Evolutionary conservation across 64 coral and sea anemone genomes (phyloP).

Genomic region (Actinia tenebrosa): DNA sequence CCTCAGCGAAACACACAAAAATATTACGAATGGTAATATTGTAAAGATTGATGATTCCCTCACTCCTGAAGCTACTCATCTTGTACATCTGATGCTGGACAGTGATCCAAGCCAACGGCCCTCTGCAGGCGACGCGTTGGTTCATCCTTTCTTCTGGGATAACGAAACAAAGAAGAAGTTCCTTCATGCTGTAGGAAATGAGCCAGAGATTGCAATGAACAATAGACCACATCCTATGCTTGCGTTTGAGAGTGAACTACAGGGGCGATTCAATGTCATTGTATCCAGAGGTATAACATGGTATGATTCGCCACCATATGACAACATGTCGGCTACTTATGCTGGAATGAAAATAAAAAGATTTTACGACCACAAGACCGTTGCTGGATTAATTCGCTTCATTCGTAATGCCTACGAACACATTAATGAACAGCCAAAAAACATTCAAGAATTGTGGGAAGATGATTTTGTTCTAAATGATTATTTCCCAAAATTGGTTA

Average conservation of each 20-base stretch:
- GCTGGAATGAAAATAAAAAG: neutral
- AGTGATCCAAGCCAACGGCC: neutral
- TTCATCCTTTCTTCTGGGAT: conserved; percentile 25
- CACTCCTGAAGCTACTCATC: conserved; percentile 9
- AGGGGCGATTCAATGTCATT: neutral
- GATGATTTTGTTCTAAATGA: neutral
- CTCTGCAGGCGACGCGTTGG: neutral
- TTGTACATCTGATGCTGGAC: conserved; percentile 2
- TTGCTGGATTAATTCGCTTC: neutral
- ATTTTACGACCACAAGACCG: neutral
- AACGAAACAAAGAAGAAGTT: conserved; percentile 20
- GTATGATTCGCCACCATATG: neutral
- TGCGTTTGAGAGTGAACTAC: neutral
- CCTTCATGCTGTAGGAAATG: conserved; percentile 13
- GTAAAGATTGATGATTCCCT: neutral
- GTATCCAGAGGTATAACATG: neutral
- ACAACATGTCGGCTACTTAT: neutral
- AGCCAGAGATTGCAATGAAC: neutral
- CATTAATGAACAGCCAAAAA: neutral
- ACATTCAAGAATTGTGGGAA: neutral
- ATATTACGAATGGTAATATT: neutral
- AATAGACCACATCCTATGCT: neutral
- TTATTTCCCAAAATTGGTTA: neutral
- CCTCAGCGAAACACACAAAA: too few species aligned
- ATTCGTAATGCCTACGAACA: conserved; percentile 6